Conservation (phyloP, 2,797 vertebrate species). For the Xenopus petersii region DNA sequence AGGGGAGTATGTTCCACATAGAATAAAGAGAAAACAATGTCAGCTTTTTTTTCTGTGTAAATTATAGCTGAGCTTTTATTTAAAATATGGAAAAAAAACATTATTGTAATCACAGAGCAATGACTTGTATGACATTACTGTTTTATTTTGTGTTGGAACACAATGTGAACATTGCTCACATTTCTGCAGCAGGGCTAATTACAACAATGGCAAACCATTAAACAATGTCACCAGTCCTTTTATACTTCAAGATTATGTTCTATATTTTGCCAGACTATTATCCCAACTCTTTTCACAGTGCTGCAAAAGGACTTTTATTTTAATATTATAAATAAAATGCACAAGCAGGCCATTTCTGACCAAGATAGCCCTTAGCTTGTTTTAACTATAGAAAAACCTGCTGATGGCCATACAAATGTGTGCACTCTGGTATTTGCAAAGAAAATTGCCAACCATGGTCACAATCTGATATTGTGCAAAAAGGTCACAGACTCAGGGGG, state of each 20-base stretch:
- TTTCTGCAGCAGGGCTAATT: constrained; percentile 37
- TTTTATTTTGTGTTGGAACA: constrained; percentile 27
- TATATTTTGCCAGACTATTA: constrained; percentile 30
- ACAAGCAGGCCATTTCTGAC: no score
- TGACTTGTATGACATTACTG: constrained; percentile 22
- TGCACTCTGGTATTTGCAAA: no score
- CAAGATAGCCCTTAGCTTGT: no score
- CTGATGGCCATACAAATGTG: no score
- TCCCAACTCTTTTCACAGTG: constrained; percentile 14
- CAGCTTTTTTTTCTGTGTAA: constrained; percentile 35
- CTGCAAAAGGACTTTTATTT: neutral
- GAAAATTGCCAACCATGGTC: no score
- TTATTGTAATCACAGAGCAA: constrained; percentile 36
- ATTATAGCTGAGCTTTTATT: constrained; percentile 39
- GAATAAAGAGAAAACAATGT: constrained; percentile 34
- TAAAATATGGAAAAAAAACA: constrained; percentile 41
- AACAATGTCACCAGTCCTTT: constrained; percentile 33
- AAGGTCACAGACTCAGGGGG: no score
- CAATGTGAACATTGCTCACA: constrained; percentile 24
- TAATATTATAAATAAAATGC: neutral
- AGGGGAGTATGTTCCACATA: neutral
- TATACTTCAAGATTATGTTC: constrained; percentile 21
- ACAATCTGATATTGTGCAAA: no score
- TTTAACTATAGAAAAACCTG: no score
- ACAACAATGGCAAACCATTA: constrained; percentile 36